These are phyloP conservation scores for Palythoa grandis DNA, from an alignment of 92 coral and sea anemone genomes.

Conservation along the genomic window DNA sequence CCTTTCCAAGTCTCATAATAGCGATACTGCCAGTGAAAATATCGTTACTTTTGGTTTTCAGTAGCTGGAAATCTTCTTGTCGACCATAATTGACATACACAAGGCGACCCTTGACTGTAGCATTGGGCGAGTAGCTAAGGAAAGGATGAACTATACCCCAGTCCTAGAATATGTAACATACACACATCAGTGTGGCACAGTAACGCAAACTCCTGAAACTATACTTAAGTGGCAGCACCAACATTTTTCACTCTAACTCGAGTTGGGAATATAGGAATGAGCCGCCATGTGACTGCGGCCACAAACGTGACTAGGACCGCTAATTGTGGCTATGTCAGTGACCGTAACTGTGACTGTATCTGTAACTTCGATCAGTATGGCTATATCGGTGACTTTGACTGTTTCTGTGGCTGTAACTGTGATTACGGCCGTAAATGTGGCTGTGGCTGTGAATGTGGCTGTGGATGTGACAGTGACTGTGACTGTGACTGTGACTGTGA, in stretches of 20 bases:
- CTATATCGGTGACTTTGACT: too few relatives aligned
- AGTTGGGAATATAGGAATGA: too few relatives aligned
- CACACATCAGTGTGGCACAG: too few relatives aligned
- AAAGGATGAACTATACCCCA: conserved; percentile 38
- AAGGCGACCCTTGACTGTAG: conserved; percentile 27
- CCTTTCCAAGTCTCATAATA: conserved; percentile 56
- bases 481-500: neutral
- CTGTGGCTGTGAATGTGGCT: neutral
- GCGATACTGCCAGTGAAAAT: conserved; percentile 19
- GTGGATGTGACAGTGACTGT: neutral
- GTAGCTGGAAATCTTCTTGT: conserved; percentile 35
- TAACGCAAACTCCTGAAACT: too few relatives aligned
- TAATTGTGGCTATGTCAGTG: neutral
- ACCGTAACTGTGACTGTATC: neutral
- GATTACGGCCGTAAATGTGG: too few relatives aligned
- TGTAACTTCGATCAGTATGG: too few relatives aligned
- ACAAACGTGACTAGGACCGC: neutral
- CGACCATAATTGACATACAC: conserved; percentile 55
- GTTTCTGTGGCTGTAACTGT: too few relatives aligned
- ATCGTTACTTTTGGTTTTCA: neutral
- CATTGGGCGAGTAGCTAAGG: conserved; percentile 48
- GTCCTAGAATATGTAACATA: neutral
- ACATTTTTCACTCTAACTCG: too few relatives aligned
- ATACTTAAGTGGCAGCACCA: too few relatives aligned
- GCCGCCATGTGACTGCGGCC: too few relatives aligned